A percentile compares a stretch with the other conserved stretches of the same genome.
These are phyloP conservation scores for Peribatodes rhomboidaria DNA, from an alignment of 2,888 invertebrate species.

Conservation along the genomic window DNA sequence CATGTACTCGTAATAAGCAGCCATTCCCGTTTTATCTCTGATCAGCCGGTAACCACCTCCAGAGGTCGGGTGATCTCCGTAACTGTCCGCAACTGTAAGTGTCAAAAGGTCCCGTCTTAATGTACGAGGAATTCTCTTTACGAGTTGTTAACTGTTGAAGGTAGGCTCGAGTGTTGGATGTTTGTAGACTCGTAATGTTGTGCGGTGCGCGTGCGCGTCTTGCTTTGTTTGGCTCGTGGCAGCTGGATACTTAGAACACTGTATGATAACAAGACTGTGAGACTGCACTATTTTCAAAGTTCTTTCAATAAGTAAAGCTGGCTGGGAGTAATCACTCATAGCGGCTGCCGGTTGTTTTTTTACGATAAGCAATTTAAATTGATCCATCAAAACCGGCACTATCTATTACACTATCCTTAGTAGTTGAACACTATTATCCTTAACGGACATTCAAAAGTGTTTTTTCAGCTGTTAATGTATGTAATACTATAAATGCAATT, in stretches of 20 bases:
- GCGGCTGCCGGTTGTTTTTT: too few relatives aligned
- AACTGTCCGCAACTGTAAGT: slow-evolving; percentile 16
- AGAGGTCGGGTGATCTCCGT: slow-evolving; percentile 16
- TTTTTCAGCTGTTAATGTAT: too few relatives aligned
- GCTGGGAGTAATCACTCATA: too few relatives aligned
- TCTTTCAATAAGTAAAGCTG: too few relatives aligned
- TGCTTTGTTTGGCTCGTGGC: slow-evolving; percentile 30
- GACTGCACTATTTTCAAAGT: too few relatives aligned
- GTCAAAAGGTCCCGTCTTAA: slow-evolving; percentile 32
- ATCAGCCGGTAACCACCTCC: not conserved
- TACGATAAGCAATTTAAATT: too few relatives aligned
- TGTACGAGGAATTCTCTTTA: slow-evolving; percentile 59
- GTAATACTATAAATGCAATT: too few relatives aligned
- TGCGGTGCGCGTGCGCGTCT: slow-evolving; percentile 18
- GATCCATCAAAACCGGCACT: too few relatives aligned
- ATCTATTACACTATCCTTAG: too few relatives aligned
- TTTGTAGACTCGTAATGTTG: slow-evolving; percentile 43
- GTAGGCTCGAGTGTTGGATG: slow-evolving; percentile 52
- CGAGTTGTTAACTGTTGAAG: slow-evolving; percentile 65
- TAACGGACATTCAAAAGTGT: too few relatives aligned
- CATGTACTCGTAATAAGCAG: too few relatives aligned
- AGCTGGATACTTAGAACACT: slow-evolving; percentile 8
- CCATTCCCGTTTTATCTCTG: not conserved
- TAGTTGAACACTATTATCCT: too few relatives aligned
- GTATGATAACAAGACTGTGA: slow-evolving; percentile 12